These are phyloP conservation scores for Pelvicachromis taeniatus DNA, from an alignment of 2,113 vertebrate species.

Conservation along the genomic window DNA sequence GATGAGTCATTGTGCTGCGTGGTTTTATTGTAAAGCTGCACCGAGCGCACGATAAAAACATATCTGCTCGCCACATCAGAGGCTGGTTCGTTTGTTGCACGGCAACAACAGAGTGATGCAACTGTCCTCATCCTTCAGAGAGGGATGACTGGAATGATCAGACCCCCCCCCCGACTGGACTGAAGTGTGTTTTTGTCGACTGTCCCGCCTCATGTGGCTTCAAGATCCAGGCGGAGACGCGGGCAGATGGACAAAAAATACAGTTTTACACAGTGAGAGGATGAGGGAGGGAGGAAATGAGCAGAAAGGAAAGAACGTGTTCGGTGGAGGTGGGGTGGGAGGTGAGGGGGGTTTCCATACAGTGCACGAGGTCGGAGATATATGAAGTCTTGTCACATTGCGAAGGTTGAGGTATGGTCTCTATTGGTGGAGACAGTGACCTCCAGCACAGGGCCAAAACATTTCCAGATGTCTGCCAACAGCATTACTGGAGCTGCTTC, in stretches of 20 bases:
- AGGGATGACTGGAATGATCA: not conserved
- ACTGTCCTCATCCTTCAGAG: not conserved
- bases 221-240: not conserved
- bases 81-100: not conserved
- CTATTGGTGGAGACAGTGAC: conserved; percentile 68
- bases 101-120: not conserved
- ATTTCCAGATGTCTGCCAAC: conserved; percentile 71
- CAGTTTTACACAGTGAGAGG: not conserved
- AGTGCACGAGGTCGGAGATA: conserved; percentile 46
- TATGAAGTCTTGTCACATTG: conserved; percentile 64
- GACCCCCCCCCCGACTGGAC: not conserved
- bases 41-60: not conserved
- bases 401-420: conserved; percentile 45
- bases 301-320: not conserved
- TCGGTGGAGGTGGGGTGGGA: not conserved
- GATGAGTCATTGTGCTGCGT: not conserved
- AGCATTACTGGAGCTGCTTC: conserved; percentile 35
- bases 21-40: not conserved
- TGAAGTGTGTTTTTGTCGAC: not conserved
- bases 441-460: conserved; percentile 55
- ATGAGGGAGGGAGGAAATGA: not conserved
- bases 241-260: not conserved
- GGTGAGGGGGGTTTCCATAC: not conserved
- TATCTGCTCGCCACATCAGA: not conserved
- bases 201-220: not conserved